These are phyloP conservation scores for Volucella inanis DNA, from an alignment of 2,888 invertebrate species.

Conservation along the genomic window DNA sequence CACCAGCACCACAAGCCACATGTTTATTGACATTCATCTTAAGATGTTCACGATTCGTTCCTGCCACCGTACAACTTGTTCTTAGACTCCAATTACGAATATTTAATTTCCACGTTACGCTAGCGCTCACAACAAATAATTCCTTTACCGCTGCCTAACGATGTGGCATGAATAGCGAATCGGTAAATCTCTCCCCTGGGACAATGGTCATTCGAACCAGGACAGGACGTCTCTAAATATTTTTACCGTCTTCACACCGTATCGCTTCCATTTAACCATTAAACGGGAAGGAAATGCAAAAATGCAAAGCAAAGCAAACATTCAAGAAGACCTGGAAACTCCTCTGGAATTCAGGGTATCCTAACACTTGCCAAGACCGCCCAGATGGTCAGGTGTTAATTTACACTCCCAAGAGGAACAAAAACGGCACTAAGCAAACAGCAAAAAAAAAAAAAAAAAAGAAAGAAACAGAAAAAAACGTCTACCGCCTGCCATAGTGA, in stretches of 20 bases:
- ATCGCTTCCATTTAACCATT: conserved; percentile 45
- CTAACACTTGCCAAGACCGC: conserved; percentile 55
- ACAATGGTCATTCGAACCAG: conserved; percentile 48
- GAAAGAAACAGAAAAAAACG: too few relatives aligned
- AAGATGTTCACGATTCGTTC: conserved; percentile 3
- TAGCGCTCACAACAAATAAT: conserved; percentile 24
- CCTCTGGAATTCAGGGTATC: conserved; percentile 60
- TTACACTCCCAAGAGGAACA: conserved; percentile 69
- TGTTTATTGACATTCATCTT: conserved; percentile 1
- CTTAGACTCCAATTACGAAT: conserved; percentile 66
- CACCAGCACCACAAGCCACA: too few relatives aligned
- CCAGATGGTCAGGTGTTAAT: conserved; percentile 75
- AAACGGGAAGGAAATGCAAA: conserved; percentile 71
- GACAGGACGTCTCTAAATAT: conserved; percentile 27
- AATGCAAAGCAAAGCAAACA: conserved; percentile 49
- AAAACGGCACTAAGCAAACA: conserved; percentile 59
- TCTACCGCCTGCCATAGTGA: neutral
- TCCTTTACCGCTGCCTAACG: conserved; percentile 17
- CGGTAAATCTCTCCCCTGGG: conserved; percentile 50
- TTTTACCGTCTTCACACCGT: conserved; percentile 30
- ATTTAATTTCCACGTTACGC: conserved; percentile 69
- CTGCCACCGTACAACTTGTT: conserved; percentile 30
- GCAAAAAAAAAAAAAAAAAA: conserved; percentile 6
- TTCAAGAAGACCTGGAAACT: conserved; percentile 34
- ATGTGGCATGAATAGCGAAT: conserved; percentile 62